phyloP scores from a whole-genome alignment of 1,140 invertebrate species.

The Coboldia fuscipes region DNA sequence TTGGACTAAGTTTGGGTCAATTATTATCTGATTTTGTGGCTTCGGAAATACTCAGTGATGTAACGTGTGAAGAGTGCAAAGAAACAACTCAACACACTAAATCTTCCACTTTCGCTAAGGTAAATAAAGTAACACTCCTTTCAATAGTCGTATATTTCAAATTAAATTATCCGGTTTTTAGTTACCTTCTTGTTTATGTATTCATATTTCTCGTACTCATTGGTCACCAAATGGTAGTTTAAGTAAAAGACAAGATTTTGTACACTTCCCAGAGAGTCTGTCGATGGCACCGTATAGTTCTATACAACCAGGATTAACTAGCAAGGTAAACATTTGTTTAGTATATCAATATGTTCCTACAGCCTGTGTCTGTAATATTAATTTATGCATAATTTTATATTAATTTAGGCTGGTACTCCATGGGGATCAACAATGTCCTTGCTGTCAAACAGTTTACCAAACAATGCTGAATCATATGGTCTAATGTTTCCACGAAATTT shows the following conservation, averaged over 20 bases:
- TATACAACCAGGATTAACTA: conserved; percentile 28
- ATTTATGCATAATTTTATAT: background rate
- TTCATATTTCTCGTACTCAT: conserved; percentile 70
- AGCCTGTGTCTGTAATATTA: background rate
- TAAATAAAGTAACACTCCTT: too few relatives aligned
- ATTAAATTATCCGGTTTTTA: conserved; percentile 2
- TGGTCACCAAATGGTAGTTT: conserved; percentile 53
- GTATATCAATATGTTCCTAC: background rate
- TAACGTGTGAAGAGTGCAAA: conserved; percentile 61
- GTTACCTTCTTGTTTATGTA: conserved; percentile 24
- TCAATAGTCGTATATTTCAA: too few relatives aligned
- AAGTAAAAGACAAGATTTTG: conserved; percentile 65
- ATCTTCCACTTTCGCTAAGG: conserved; percentile 71
- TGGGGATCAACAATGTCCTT: conserved; percentile 20
- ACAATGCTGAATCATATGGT: conserved; percentile 12
- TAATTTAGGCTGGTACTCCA: conserved; percentile 14
- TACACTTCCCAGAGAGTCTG: conserved; percentile 67
- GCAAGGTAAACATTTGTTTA: conserved; percentile 16
- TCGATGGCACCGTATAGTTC: conserved; percentile 57
- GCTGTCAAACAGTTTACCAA: conserved; percentile 16
- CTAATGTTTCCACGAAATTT: conserved; percentile 22
- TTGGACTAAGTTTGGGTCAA: conserved; percentile 24
- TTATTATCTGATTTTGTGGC: conserved; percentile 62
- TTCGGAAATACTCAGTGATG: conserved; percentile 61
- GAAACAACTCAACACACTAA: conserved; percentile 42